Evolutionary conservation across 1,140 invertebrate genomes (phyloP).

Genomic region (Heliconius hermathena): DNA sequence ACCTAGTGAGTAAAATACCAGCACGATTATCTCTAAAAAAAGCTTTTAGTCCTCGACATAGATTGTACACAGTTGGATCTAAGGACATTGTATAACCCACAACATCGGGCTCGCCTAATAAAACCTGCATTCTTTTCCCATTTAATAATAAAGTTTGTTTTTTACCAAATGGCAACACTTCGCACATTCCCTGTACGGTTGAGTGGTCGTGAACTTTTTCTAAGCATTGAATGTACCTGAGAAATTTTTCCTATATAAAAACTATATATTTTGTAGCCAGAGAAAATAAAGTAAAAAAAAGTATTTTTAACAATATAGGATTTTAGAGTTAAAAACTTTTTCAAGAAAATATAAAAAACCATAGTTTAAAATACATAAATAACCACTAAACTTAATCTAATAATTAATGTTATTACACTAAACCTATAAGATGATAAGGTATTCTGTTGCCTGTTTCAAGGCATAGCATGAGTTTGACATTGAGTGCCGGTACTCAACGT

Average conservation of each 20-base stretch:
- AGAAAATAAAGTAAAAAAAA: no score
- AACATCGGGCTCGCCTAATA: slow-evolving; percentile 71
- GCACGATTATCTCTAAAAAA: slow-evolving; percentile 79
- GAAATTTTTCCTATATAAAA: background rate
- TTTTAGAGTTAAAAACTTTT: no score
- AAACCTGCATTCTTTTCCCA: slow-evolving; percentile 69
- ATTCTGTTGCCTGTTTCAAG: no score
- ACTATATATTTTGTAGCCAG: background rate
- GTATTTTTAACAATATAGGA: no score
- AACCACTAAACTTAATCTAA: no score
- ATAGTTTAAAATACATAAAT: no score
- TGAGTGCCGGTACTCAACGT: no score
- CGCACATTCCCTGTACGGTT: slow-evolving; percentile 70
- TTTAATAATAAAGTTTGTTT: slow-evolving; percentile 71
- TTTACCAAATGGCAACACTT: slow-evolving; percentile 74
- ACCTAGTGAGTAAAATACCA: slow-evolving; percentile 77
- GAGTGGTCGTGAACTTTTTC: slow-evolving; percentile 76
- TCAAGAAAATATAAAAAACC: no score
- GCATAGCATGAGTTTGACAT: no score
- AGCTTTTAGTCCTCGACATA: slow-evolving; percentile 80
- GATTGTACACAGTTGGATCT: slow-evolving; percentile 80
- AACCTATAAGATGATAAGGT: no score
- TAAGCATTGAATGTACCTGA: slow-evolving; percentile 70
- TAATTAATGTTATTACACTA: no score
- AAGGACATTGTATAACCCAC: slow-evolving; percentile 74